phyloP scores from a whole-genome alignment of 2,113 vertebrate genomes.

The Lipotes vexillifer region DNA sequence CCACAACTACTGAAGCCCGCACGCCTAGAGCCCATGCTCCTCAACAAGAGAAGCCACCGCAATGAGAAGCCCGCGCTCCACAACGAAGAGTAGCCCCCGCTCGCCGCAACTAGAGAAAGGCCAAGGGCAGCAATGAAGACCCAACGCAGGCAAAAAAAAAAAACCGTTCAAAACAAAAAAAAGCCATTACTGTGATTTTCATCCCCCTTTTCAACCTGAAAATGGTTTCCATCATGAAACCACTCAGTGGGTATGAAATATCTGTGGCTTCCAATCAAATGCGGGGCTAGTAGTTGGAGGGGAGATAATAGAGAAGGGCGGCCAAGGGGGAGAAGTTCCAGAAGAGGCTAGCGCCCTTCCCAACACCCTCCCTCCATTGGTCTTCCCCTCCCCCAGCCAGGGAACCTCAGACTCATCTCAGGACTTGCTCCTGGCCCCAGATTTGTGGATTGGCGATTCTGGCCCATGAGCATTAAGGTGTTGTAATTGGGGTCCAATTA shows the following conservation, averaged over 20 bases:
- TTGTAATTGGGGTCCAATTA: neutral
- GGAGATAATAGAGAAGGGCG: accelerated
- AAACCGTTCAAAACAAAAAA: neutral
- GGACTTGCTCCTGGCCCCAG: neutral
- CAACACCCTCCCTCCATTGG: neutral
- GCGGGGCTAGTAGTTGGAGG: accelerated
- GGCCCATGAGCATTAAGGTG: neutral
- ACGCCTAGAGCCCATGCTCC: too few species aligned
- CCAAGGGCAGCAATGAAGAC: too few species aligned
- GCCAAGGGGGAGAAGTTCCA: neutral
- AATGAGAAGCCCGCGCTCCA: too few species aligned
- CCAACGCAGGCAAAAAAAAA: too few species aligned
- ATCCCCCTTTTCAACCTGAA: neutral
- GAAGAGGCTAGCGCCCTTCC: accelerated
- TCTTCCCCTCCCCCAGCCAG: too few species aligned
- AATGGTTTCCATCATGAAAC: neutral
- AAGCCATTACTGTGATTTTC: neutral
- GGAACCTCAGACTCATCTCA: neutral
- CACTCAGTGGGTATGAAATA: neutral
- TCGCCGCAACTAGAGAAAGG: too few species aligned
- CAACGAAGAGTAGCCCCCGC: too few species aligned
- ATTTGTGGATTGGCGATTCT: neutral
- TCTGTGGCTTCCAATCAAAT: neutral
- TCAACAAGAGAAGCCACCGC: too few species aligned
- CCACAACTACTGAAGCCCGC: too few species aligned